Conservation (phyloP, 2,113 vertebrate species). For the Ceratotherium simum region DNA sequence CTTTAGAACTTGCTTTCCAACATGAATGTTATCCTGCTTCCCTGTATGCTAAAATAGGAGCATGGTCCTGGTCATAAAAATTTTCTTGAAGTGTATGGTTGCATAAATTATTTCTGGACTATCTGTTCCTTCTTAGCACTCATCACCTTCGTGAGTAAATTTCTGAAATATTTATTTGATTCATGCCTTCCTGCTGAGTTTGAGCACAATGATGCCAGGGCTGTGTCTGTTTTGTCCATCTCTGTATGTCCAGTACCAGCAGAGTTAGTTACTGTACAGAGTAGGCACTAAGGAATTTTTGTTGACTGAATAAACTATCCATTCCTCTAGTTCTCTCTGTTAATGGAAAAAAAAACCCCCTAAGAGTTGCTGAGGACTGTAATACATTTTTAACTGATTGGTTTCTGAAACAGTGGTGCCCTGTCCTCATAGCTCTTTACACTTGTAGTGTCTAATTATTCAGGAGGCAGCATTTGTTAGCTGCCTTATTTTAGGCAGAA, state of each 20-base stretch:
- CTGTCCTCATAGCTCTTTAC: slow-evolving; percentile 41
- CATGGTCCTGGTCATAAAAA: not conserved
- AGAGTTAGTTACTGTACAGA: not conserved
- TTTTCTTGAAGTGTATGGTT: not conserved
- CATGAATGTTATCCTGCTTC: not conserved
- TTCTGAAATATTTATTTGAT: slow-evolving; percentile 54
- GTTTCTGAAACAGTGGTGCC: slow-evolving; percentile 53
- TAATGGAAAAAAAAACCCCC: not conserved
- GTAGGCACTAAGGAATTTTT: not conserved
- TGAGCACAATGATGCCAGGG: not conserved
- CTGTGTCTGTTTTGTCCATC: slow-evolving; percentile 9
- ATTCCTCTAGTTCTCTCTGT: slow-evolving; percentile 56
- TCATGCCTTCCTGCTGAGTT: slow-evolving; percentile 19
- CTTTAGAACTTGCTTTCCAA: slow-evolving; percentile 19
- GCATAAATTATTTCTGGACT: slow-evolving; percentile 46
- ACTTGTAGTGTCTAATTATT: slow-evolving; percentile 59
- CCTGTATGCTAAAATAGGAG: slow-evolving; percentile 22
- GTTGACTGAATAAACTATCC: slow-evolving; percentile 33
- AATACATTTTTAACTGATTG: slow-evolving; percentile 57
- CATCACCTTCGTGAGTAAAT: not conserved
- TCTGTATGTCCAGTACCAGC: not conserved
- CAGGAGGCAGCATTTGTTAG: slow-evolving; percentile 64
- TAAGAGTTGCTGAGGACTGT: slow-evolving; percentile 3
- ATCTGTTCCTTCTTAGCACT: slow-evolving; percentile 31
- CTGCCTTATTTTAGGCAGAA: slow-evolving; percentile 68